Evolutionary conservation across 2,888 invertebrate genomes (phyloP).

Genomic region (Agrotis ipsilon): DNA sequence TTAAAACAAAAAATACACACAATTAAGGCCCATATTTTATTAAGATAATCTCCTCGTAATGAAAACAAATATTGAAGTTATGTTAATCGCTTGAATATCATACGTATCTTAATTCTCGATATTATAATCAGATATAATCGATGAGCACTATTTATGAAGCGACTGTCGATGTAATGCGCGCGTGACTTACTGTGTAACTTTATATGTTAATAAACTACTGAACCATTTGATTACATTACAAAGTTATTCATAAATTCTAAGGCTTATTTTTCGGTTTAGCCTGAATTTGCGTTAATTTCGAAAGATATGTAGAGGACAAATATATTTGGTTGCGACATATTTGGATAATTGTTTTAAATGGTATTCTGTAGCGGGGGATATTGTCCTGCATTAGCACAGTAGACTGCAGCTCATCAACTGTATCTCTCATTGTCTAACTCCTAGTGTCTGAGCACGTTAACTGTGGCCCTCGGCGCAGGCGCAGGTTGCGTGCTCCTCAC

Average conservation of each 20-base stretch:
- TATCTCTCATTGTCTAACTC: not conserved
- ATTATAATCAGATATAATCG: slow-evolving; percentile 51
- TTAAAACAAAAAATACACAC: slow-evolving; percentile 49
- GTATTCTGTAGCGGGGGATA: no score
- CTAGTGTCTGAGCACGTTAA: not conserved
- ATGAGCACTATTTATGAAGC: slow-evolving; percentile 41
- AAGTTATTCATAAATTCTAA: not conserved
- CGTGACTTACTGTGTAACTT: slow-evolving; percentile 11
- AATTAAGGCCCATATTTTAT: slow-evolving; percentile 36
- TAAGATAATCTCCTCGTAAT: slow-evolving; percentile 45
- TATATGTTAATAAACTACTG: not conserved
- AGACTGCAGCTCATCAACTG: no score
- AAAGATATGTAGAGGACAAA: no score
- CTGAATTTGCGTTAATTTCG: no score
- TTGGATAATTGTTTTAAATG: no score
- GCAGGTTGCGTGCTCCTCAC: slow-evolving; percentile 24
- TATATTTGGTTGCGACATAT: no score
- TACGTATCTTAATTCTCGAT: slow-evolving; percentile 42
- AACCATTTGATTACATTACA: not conserved
- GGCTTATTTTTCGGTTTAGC: no score
- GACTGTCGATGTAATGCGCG: not conserved
- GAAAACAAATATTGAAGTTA: slow-evolving; percentile 55
- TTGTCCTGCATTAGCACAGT: no score
- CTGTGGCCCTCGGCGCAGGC: slow-evolving; percentile 3
- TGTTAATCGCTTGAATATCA: slow-evolving; percentile 53